Evolutionary conservation across 2,113 vertebrate species (phyloP), one percentile per base, ranked within the genome.

Genomic region (Oplegnathus fasciatus): DNA sequence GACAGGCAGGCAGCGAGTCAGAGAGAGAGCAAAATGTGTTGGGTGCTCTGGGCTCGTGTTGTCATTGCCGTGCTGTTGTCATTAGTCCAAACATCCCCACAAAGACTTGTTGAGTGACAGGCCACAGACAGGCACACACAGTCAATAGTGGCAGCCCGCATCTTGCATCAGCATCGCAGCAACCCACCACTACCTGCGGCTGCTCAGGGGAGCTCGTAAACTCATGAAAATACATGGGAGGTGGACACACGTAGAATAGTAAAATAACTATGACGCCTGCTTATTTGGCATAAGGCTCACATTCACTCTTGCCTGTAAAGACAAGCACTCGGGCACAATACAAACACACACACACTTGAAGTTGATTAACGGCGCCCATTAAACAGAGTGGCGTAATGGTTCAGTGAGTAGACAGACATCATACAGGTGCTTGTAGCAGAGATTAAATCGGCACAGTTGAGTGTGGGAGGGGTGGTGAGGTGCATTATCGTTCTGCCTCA

Each of bases 101-200:
- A 24, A 89, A 91, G 87, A 88, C 70, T 42, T 50, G 85, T 26
- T 89, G 93, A 95, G 82, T 92, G 93, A 94, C 89, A 75, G 80
- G 85, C 81, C 73, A 32, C 65, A 80, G 90, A 88, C 89, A 87
- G 69, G 50, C 48, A 26, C 71, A 78, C 83, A 94, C 82, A 75
- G 80, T 94, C 93, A 94, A 94, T 94, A 94, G 76, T 65, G 91
- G 91, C 88, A 80, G 86, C 90, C 91, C 37, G 68, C 84, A 94
- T 90, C 75, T 88, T 75, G 65, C 71, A 71, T 90, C 78, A 85
- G 72, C 91, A 89, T 75, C 26, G 42, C 80, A 82, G 81, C 70
- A 83, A 88, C 57, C 80, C 69, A 37, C 61, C 58, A 57, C 64
- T 72, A 85, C 85, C 85, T 76, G 40, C 6, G 17, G 75, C 55